A percentile compares a stretch with the other conserved stretches of the same genome.
Evolutionary conservation across 2,113 vertebrate species (phyloP).

Genomic region (Neogobius melanostomus): DNA sequence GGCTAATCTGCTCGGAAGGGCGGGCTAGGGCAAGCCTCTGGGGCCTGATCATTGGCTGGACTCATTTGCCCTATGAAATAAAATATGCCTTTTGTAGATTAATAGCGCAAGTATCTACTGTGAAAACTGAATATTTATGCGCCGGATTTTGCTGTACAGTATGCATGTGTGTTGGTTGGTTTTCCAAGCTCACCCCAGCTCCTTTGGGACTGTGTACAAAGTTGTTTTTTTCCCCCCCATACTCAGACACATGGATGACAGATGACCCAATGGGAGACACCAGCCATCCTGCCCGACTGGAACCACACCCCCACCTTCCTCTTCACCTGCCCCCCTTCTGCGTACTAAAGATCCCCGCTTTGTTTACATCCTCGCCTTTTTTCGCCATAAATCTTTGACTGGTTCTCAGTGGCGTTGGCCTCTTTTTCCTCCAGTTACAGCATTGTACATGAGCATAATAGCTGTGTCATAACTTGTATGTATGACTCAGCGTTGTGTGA

Average conservation of each 20-base stretch:
- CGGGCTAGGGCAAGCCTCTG: constrained; percentile 60
- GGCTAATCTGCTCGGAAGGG: constrained; percentile 72
- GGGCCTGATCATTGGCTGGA: constrained; percentile 70
- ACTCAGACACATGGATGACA: constrained; percentile 75
- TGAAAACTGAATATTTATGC: constrained; percentile 63
- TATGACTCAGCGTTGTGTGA: constrained; percentile 47
- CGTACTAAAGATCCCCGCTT: constrained; percentile 64
- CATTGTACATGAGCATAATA: constrained; percentile 58
- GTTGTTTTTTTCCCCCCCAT: constrained; percentile 35
- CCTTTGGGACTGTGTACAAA: constrained; percentile 50
- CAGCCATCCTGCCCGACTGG: constrained; percentile 71
- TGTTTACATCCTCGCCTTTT: constrained; percentile 71
- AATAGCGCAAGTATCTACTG: constrained; percentile 53
- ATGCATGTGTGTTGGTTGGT: constrained; percentile 49
- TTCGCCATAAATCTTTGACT: constrained; percentile 64
- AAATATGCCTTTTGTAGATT: constrained; percentile 64
- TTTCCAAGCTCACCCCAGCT: constrained; percentile 61
- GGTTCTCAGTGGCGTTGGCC: constrained; percentile 52
- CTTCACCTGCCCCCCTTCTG: constrained; percentile 21
- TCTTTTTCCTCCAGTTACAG: constrained; percentile 61
- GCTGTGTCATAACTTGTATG: constrained; percentile 47
- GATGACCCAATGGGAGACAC: constrained; percentile 75
- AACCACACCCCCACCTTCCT: constrained; percentile 39
- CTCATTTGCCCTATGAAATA: constrained; percentile 64
- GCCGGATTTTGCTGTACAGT: constrained; percentile 37